Base-by-base conservation (phyloP, 2,888 invertebrate genomes). In the Balanococcus diminutus region DNA sequence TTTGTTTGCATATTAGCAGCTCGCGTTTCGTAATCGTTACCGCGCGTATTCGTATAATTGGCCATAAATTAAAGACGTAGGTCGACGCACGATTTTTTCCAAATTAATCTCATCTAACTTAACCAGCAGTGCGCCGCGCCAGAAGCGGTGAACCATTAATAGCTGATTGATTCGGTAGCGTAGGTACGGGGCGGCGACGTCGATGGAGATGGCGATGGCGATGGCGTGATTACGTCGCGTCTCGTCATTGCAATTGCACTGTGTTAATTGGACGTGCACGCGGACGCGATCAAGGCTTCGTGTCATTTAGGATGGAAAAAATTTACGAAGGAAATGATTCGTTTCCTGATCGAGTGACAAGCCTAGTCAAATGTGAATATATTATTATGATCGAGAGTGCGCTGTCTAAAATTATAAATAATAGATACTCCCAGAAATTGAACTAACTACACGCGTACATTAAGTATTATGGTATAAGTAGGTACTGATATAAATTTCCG, bases 61-160 rank as follows among this genome's bases (percentile, higher is more conserved):
- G 61, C 61, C 11, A 25, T 61, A 25, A 61, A 25, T 25, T 61
- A 61, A 61, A 22, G 19, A 61, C 61, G 61, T 61, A 61, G 61
- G 61, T 25, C 61, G 61, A 61, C 25, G 25, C 61, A 61, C 61
- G 61, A 25, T 25, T 61, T 61, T 61, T 25, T 25, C 61, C 22
- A 61, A 61, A 61, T 61, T 61, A 61, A 61, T 25, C 61, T n/a
- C 46, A n/a, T 46, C 46, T n/a, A 46, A n/a, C 46, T n/a, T 46
- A 46, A 46, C 42, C 42, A 42, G 42, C 46, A 46, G 46, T 46
- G 3, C 4, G 8, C 36, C 4, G 8, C 36, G 46, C 46, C 46
- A 46, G 46, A 46, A 46, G 46, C 46, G 46, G 46, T n/a, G 4
- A 46, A 46, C 46, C 46, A 46, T 46, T 46, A 46, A 46, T 46